Evolutionary conservation across 2,113 vertebrate genomes (phyloP), one percentile per base, ranked within the genome.

Genomic region (Ophiodon elongatus): DNA sequence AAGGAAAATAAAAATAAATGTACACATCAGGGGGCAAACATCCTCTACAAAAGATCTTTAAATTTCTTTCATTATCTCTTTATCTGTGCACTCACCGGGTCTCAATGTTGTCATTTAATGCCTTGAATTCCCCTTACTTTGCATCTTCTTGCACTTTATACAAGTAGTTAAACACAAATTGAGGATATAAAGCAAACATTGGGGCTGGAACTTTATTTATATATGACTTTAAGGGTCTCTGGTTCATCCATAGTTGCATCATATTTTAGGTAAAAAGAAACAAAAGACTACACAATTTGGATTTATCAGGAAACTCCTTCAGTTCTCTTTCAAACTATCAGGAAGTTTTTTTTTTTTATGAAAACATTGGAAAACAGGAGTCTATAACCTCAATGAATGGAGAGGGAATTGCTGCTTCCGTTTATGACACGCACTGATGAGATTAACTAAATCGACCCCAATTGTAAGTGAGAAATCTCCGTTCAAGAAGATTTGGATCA

Each of bases 401-500:
- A 39, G 14, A 45, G n/a, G 69, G n/a, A 60, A 65, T 37, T 29
- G 19, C 10, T 67, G n/a, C 25, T 17, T 43, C 6, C 0, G 1
- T 56, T 72, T 47, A 50, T 79, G 54, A 31, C 73, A 37, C 50
- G 25, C 43, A 65, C 76, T 33, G 14, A 74, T 62, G 43, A 45
- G 10, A 84, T 75, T 63, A 65, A 31, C 1, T 79, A 29, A 69
- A 19, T 1, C 43, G 27, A 84, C 43, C 31, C 23, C 2, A 23
- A 27, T n/a, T 14, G 23, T 47, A n/a, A 17, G 14, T 60, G 74
- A 67, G 37, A 70, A 82, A 66, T 33, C 56, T 72, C 73, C 77
- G 64, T 47, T 67, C 4, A 54, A 73, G 10, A 66, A 29, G 70
- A 86, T 75, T 76, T 73, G 62, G 59, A 63, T 83, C 37, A 56